Base-by-base conservation (phyloP, 2,888 invertebrate genomes). In the Malacosoma neustria region DNA sequence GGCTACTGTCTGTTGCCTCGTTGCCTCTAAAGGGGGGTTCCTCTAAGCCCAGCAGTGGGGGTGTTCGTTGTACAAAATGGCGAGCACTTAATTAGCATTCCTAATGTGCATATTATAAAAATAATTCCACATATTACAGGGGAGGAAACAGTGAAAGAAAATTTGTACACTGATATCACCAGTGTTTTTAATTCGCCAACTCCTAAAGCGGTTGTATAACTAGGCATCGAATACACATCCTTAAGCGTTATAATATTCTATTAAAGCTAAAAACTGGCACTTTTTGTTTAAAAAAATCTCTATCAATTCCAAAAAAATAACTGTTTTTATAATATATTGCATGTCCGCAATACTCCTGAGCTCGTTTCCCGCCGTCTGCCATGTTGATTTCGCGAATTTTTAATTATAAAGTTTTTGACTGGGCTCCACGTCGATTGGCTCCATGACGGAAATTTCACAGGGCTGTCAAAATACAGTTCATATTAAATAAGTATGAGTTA, bases 381-480 rank as follows among this genome's bases (percentile, higher is more conserved):
- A 53, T 53, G 45, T 51, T 49, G 49, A 40, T 36, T 36, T 35
- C 29, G 48, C 22, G 51, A 47, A 53, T 51, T 49, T 51, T 53
- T 51, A 53, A 53, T 51, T 53, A 49, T 39, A 33, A 14, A 33
- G 38, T 53, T 53, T 49, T 51, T 51, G 43, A 9, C 5, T 9
- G 5, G 22, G 9, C 22, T 22, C 22, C 22, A 22, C 22, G 22
- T 22, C 22, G 22, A 22, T 22, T 22, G 22, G 7, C 22, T 22
- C 22, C 22, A 9, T 22, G 4, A 9, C 22, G 22, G 22, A 9
- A 22, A 22, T 22, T 1, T 5, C 4, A 22, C 22, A 22, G 22
- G 22, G 22, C 22, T 22, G 22, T 3, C 22, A 22, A 22, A 22
- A 22, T 2, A 22, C 5, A 22, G n/a, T n/a, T n/a, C n/a, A n/a